Conservation (phyloP, 2,888 invertebrate species). For the Drosophila mettleri region DNA sequence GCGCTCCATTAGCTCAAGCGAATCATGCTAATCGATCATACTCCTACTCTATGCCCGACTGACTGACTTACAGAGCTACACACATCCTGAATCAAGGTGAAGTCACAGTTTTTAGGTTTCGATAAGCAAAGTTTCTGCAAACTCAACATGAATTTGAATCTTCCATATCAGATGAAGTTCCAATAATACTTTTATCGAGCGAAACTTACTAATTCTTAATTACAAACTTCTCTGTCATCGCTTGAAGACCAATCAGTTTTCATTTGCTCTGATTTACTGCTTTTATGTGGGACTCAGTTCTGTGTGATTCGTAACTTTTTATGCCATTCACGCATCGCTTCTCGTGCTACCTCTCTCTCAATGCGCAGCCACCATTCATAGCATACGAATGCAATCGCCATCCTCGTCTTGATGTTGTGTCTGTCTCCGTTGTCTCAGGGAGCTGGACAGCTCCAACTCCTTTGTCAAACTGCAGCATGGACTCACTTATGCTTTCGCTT, state of each 20-base stretch:
- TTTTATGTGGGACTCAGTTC: not conserved
- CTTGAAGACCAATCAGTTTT: not conserved
- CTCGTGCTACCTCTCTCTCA: conserved; percentile 8
- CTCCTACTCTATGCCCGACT: not conserved
- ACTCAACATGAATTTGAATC: not conserved
- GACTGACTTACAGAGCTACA: not conserved
- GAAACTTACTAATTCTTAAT: no score
- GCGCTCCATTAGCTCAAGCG: not conserved
- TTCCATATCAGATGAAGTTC: not conserved
- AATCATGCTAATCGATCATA: conserved; percentile 1
- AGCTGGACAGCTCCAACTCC: not conserved
- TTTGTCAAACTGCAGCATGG: not conserved
- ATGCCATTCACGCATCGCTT: conserved; percentile 27
- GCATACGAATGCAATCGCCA: conserved; percentile 26
- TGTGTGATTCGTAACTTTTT: not conserved
- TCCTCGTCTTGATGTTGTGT: conserved; percentile 32
- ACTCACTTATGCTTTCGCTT: not conserved
- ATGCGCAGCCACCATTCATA: conserved; percentile 11
- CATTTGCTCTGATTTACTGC: not conserved
- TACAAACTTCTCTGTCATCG: not conserved
- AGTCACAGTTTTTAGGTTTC: not conserved
- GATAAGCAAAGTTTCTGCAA: not conserved
- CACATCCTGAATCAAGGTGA: not conserved
- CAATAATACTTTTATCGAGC: not conserved
- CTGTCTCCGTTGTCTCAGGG: conserved; percentile 9